A percentile compares a stretch with the other conserved stretches of the same genome.
These are phyloP conservation scores for Cetonia aurata DNA, from an alignment of 2,888 invertebrate species.

Conservation along the genomic window DNA sequence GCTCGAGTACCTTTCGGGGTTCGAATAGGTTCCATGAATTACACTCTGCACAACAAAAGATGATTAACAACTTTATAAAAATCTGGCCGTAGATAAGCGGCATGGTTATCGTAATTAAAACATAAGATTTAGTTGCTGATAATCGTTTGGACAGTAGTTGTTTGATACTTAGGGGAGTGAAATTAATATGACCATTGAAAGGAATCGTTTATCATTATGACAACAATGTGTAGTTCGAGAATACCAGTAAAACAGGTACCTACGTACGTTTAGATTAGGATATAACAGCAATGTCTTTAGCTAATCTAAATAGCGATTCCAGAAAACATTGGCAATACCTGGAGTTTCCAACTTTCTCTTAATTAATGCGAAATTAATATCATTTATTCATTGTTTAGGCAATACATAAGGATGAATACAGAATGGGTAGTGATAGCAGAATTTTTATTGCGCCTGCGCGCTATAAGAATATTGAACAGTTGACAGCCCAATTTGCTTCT, in stretches of 20 bases:
- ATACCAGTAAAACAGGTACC: conserved; percentile 9
- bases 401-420: no score
- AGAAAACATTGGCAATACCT: no score
- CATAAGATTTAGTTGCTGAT: conserved; percentile 31
- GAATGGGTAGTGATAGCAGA: no score
- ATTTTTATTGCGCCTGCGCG: no score
- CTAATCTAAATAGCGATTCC: no score
- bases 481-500: no score
- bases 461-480: no score
- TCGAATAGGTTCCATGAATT: conserved; percentile 4
- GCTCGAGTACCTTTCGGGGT: not conserved
- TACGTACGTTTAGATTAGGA: no score
- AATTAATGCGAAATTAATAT: no score
- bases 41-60: conserved; percentile 32
- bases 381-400: no score
- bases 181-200: conserved; percentile 24
- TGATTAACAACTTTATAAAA: conserved; percentile 34
- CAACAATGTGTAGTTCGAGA: conserved; percentile 23
- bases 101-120: conserved; percentile 31
- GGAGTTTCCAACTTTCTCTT: no score
- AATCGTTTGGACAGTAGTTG: not conserved
- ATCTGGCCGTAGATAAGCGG: conserved; percentile 20
- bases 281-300: no score
- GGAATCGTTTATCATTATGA: conserved; percentile 33
- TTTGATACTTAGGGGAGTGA: conserved; percentile 32